Conservation (phyloP, 2,888 invertebrate genomes). For the Megastigmus dorsalis region DNA sequence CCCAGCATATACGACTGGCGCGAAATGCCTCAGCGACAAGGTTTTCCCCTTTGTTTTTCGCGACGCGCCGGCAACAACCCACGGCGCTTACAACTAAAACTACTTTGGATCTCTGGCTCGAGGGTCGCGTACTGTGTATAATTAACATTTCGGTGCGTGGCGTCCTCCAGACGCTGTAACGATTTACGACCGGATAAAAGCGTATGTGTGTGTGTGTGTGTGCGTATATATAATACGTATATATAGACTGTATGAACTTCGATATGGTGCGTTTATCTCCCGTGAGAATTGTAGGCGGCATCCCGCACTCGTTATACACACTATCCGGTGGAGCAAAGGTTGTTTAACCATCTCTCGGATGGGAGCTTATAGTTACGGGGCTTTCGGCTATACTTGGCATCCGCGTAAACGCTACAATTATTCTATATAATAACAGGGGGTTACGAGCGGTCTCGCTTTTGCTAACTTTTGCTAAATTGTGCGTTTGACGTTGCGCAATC, state of each 20-base stretch:
- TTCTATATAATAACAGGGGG: no score
- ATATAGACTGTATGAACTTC: constrained; percentile 2
- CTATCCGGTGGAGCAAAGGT: no score
- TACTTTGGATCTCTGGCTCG: constrained; percentile 51
- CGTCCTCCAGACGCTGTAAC: background rate
- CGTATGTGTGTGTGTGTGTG: no score
- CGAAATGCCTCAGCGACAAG: constrained; percentile 54
- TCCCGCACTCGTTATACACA: no score
- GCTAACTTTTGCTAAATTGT: no score
- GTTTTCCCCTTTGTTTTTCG: constrained; percentile 55
- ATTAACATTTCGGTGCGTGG: constrained; percentile 12
- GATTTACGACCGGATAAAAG: background rate
- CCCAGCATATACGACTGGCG: no score
- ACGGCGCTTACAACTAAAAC: constrained; percentile 56
- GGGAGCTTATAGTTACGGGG: no score
- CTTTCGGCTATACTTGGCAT: no score
- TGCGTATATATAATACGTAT: no score
- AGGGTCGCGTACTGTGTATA: background rate
- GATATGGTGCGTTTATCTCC: background rate
- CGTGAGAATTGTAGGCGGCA: background rate
- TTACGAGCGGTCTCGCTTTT: no score
- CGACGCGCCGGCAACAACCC: constrained; percentile 16
- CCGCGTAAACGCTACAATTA: no score
- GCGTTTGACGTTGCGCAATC: no score
- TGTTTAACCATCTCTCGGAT: background rate